phyloP scores from a whole-genome alignment of 1,140 invertebrate genomes.

The Cephus cinctus region DNA sequence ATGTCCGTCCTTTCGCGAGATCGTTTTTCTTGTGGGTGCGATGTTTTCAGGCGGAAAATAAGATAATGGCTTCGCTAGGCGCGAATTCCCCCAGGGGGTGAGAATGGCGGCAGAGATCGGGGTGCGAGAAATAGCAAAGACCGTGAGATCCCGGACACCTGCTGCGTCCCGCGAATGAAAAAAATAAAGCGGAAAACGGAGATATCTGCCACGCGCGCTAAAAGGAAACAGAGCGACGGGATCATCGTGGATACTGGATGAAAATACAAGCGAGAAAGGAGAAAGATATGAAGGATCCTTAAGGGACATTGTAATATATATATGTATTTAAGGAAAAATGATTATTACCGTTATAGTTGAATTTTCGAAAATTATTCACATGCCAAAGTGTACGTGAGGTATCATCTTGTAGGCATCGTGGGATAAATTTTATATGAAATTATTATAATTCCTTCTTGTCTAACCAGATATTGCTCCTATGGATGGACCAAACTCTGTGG shows the following conservation, averaged over 20 bases:
- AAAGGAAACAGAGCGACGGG: background rate
- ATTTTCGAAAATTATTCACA: too few relatives aligned
- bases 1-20: conserved; percentile 27
- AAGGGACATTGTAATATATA: too few relatives aligned
- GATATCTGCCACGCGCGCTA: background rate
- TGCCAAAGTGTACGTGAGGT: too few relatives aligned
- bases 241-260: too few relatives aligned
- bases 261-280: too few relatives aligned
- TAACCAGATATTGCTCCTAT: conserved; percentile 51
- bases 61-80: conserved; percentile 48
- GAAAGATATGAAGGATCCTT: too few relatives aligned
- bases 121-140: conserved; percentile 42
- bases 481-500: conserved; percentile 52
- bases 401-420: too few relatives aligned
- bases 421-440: too few relatives aligned
- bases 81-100: background rate
- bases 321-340: too few relatives aligned
- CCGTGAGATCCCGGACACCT: conserved; percentile 42
- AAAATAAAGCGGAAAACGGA: conserved; percentile 23
- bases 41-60: conserved; percentile 55
- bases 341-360: too few relatives aligned
- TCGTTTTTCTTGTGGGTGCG: conserved; percentile 51
- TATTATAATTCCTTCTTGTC: conserved; percentile 55
- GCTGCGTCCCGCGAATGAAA: conserved; percentile 23
- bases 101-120: conserved; percentile 28